A percentile compares a stretch with the other conserved stretches of the same genome.
phyloP scores from a whole-genome alignment of 2,113 vertebrate genomes.

The Balaenoptera acutorostrata region DNA sequence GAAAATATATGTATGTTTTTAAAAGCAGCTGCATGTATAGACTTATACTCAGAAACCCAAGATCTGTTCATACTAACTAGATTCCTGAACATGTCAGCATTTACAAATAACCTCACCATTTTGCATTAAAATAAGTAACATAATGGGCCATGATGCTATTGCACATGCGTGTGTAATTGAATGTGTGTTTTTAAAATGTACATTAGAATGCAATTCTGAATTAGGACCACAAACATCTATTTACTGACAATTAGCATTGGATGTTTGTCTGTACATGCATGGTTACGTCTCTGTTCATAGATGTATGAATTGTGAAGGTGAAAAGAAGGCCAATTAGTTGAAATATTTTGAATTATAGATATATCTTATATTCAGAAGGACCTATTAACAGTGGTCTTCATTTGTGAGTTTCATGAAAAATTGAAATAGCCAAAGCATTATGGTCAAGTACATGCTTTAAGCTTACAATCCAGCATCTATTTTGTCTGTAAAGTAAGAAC shows the following conservation, averaged over 20 bases:
- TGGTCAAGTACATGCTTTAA: neutral
- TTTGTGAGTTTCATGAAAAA: neutral
- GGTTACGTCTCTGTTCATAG: neutral
- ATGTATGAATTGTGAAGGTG: neutral
- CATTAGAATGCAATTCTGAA: neutral
- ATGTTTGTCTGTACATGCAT: neutral
- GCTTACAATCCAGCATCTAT: neutral
- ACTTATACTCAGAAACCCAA: neutral
- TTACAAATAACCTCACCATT: neutral
- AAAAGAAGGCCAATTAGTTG: neutral
- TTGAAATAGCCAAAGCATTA: neutral
- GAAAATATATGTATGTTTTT: neutral
- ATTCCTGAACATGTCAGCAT: neutral
- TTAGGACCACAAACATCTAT: neutral
- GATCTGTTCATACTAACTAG: neutral
- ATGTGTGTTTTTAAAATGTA: neutral
- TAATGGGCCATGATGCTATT: neutral
- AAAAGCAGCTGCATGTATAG: neutral
- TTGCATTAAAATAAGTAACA: neutral
- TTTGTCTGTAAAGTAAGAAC: neutral
- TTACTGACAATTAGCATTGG: neutral
- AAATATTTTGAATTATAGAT: neutral
- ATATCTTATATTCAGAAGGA: neutral
- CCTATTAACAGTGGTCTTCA: neutral
- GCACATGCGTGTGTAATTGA: neutral